Conservation (phyloP, 2,888 invertebrate species). For the Blastobasis adustella region DNA sequence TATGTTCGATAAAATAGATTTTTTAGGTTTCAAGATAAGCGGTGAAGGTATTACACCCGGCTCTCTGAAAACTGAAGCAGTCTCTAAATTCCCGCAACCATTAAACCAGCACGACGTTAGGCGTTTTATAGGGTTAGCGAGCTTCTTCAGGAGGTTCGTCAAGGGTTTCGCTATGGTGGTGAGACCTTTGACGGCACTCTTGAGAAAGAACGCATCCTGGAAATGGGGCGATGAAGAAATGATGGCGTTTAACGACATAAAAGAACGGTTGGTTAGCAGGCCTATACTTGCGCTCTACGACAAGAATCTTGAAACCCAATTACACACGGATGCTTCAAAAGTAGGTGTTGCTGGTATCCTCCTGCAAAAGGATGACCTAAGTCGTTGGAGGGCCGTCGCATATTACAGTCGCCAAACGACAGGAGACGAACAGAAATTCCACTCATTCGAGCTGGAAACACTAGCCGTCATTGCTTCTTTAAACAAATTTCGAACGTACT, state of each 20-base stretch:
- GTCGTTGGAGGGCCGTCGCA: conserved; percentile 21
- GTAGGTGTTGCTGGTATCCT: conserved; percentile 24
- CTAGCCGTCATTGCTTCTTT: conserved; percentile 2
- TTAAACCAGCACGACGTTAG: conserved; percentile 1
- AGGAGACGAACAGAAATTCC: not conserved
- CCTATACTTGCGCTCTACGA: conserved; percentile 22
- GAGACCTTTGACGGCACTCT: not conserved
- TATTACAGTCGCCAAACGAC: not conserved
- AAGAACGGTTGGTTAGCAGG: conserved; percentile 11
- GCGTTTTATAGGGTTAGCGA: conserved; percentile 1
- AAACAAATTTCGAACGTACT: conserved; percentile 4
- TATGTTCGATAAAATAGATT: not conserved
- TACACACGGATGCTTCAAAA: conserved; percentile 30
- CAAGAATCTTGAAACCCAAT: conserved; percentile 14
- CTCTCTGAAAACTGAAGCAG: conserved; percentile 1
- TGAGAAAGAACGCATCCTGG: conserved; percentile 1
- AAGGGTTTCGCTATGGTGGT: too few relatives aligned
- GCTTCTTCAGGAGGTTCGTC: conserved; percentile 6
- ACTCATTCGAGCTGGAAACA: too few relatives aligned
- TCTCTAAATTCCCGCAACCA: conserved; percentile 3
- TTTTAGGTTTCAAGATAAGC: conserved; percentile 3
- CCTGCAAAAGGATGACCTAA: conserved; percentile 14
- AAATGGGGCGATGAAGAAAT: conserved; percentile 8
- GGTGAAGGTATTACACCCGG: conserved; percentile 3
- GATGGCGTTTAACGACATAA: conserved; percentile 14